Percentiles rank a stretch among this genome's conserved stretches.
Evolutionary conservation across 1,140 invertebrate genomes (phyloP).

Genomic region (Holotrichia oblita): DNA sequence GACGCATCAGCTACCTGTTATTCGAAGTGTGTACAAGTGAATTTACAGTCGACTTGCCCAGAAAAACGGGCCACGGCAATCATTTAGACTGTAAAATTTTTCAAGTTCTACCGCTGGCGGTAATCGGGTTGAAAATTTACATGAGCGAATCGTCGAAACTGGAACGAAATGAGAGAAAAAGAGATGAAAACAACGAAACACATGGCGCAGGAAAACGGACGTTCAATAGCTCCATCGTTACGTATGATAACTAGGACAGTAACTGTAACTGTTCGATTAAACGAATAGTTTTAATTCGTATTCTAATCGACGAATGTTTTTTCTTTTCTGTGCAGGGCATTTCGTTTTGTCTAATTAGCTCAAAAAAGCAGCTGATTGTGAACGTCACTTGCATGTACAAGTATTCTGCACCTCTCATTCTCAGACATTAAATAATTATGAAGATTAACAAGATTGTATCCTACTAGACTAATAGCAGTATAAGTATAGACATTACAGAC

Average conservation of each 20-base stretch:
- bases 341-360: no score
- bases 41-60: background rate
- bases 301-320: background rate
- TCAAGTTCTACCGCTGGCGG: background rate
- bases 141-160: background rate
- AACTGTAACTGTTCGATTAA: background rate
- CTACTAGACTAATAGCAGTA: no score
- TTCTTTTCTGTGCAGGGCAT: no score
- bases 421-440: no score
- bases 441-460: no score
- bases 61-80: background rate
- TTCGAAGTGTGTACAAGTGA: slow-evolving; percentile 20
- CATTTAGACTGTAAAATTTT: slow-evolving; percentile 8
- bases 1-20: background rate
- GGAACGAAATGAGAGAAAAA: background rate
- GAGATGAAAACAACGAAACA: background rate
- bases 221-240: background rate
- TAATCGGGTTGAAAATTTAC: slow-evolving; percentile 12
- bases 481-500: no score
- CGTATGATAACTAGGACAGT: background rate
- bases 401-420: no score
- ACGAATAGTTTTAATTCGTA: background rate
- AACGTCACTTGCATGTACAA: no score
- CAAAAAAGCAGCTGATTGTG: no score
- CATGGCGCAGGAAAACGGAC: background rate